A percentile compares a stretch with the other conserved stretches of the same genome.
Conservation (phyloP, 2,797 vertebrate species). For the Eulemur coronatus region DNA sequence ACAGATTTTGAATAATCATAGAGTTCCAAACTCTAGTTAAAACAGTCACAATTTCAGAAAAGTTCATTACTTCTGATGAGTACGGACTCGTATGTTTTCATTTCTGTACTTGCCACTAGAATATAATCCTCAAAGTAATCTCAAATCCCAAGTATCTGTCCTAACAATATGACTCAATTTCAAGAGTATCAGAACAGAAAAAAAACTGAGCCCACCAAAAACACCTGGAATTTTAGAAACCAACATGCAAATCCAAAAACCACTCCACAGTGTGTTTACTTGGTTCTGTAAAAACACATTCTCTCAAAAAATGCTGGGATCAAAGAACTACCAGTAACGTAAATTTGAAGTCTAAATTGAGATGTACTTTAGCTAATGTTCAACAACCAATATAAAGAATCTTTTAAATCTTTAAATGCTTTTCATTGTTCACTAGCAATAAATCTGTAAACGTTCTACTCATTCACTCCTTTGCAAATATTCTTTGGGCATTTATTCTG, state of each 20-base stretch:
- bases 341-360: slow-evolving; percentile 14
- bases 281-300: neutral
- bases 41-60: neutral
- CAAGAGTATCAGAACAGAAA: neutral
- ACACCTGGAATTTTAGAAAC: neutral
- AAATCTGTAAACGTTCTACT: neutral
- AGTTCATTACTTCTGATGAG: neutral
- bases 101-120: neutral
- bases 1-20: neutral
- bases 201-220: neutral
- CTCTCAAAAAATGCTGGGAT: neutral
- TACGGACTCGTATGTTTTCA: neutral
- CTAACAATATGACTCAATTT: neutral
- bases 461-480: neutral
- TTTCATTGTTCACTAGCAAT: slow-evolving; percentile 24
- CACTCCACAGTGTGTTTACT: neutral
- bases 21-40: neutral
- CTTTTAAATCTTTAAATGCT: neutral
- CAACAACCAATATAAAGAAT: neutral
- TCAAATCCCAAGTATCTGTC: neutral
- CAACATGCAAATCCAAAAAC: neutral
- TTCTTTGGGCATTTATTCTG: neutral
- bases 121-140: neutral
- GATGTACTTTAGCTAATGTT: neutral
- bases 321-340: neutral